A percentile compares a stretch with the other conserved stretches of the same genome.
These are phyloP conservation scores for Phaetusa simplex DNA, from an alignment of 2,113 vertebrate genomes.

Conservation along the genomic window DNA sequence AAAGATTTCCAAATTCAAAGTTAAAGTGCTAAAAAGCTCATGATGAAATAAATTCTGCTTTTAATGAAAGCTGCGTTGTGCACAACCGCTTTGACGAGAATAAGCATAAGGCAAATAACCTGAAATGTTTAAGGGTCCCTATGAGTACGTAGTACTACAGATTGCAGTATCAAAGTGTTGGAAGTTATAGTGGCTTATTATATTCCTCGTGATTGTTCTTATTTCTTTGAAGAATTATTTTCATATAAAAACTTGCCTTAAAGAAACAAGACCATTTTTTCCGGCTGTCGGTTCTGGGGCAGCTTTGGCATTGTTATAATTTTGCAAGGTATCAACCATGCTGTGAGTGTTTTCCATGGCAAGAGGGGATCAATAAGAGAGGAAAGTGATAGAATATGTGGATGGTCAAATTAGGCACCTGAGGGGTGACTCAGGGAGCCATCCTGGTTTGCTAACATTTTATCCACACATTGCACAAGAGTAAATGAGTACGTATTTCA, in stretches of 20 bases:
- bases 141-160: not conserved
- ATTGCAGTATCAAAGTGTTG: not conserved
- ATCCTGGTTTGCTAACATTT: not conserved
- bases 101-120: not conserved
- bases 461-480: not conserved
- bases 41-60: not conserved
- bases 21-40: not conserved
- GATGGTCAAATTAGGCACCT: not conserved
- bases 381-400: not conserved
- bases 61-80: not conserved
- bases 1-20: not conserved
- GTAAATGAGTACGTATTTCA: not conserved
- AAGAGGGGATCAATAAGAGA: not conserved
- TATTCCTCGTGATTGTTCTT: not conserved
- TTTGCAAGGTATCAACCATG: not conserved
- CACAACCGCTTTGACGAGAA: not conserved
- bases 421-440: not conserved
- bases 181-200: not conserved
- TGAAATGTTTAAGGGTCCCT: not conserved
- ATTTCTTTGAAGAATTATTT: not conserved
- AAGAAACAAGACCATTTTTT: not conserved
- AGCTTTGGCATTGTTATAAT: not conserved
- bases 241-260: not conserved
- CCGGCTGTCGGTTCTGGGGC: not conserved
- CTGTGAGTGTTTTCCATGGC: not conserved